Evolutionary conservation across 1,140 invertebrate species (phyloP).

Genomic region (Ephestia elutella): DNA sequence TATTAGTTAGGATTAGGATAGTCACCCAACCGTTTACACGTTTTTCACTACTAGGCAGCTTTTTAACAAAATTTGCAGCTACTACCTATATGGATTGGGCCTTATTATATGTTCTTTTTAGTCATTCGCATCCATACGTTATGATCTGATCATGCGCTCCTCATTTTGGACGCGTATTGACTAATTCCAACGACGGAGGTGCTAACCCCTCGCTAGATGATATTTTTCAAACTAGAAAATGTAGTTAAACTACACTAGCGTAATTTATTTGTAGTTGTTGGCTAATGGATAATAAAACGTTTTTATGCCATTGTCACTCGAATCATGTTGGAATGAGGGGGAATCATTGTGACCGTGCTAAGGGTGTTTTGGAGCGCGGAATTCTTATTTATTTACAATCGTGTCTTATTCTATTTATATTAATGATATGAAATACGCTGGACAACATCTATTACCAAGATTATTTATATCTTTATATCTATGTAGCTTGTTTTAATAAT

Average conservation of each 20-base stretch:
- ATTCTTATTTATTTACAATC: neutral
- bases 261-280: conserved; percentile 26
- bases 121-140: neutral
- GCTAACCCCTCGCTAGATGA: conserved; percentile 27
- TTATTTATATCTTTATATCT: neutral
- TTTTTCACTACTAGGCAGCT: no score
- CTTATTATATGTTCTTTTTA: neutral
- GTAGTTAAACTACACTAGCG: conserved; percentile 49
- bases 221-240: conserved; percentile 31
- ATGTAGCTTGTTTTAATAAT: no score
- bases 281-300: conserved; percentile 17
- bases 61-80: no score
- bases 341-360: neutral
- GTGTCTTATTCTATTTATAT: conserved; percentile 1
- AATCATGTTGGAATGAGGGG: conserved; percentile 6
- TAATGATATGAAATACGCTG: no score
- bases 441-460: neutral
- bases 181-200: conserved; percentile 33
- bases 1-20: no score
- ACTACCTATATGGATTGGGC: neutral
- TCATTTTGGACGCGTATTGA: conserved; percentile 10
- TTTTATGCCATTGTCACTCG: conserved; percentile 9
- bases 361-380: neutral
- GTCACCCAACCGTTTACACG: no score
- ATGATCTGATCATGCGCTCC: conserved; percentile 11